phyloP scores from a whole-genome alignment of 2,797 vertebrate species.

The Myripristis murdjan region DNA sequence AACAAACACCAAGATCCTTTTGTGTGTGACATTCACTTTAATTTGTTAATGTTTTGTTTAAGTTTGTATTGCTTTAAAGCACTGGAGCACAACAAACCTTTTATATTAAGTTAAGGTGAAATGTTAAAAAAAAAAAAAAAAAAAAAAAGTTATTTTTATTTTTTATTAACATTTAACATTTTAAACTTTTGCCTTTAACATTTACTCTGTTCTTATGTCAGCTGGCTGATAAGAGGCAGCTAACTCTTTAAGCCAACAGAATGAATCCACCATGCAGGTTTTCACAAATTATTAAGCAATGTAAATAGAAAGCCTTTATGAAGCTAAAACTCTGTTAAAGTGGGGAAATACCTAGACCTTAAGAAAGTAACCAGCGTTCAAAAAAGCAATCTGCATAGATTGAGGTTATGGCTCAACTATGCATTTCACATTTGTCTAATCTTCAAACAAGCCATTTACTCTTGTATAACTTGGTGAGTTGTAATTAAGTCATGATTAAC shows the following conservation, averaged over 20 bases:
- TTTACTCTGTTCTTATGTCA: constrained; percentile 17
- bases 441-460: background rate
- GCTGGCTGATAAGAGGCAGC: background rate
- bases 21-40: constrained; percentile 13
- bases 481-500: constrained; percentile 4
- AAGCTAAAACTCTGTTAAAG: too few species aligned
- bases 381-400: too few species aligned
- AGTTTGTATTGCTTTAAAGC: constrained; percentile 23
- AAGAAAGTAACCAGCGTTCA: background rate
- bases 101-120: background rate
- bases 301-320: background rate
- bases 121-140: too few species aligned
- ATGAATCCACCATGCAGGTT: background rate
- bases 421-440: background rate
- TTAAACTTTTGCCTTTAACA: constrained; percentile 18
- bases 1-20: background rate
- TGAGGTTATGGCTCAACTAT: background rate
- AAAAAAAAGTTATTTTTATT: background rate
- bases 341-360: too few species aligned
- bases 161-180: constrained; percentile 33
- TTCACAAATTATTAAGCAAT: background rate
- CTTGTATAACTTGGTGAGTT: constrained; percentile 2
- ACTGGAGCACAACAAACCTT: background rate
- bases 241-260: too few species aligned
- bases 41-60: constrained; percentile 21